phyloP scores from a whole-genome alignment of 2,888 invertebrate species.

The Tetanocera ferruginea region DNA sequence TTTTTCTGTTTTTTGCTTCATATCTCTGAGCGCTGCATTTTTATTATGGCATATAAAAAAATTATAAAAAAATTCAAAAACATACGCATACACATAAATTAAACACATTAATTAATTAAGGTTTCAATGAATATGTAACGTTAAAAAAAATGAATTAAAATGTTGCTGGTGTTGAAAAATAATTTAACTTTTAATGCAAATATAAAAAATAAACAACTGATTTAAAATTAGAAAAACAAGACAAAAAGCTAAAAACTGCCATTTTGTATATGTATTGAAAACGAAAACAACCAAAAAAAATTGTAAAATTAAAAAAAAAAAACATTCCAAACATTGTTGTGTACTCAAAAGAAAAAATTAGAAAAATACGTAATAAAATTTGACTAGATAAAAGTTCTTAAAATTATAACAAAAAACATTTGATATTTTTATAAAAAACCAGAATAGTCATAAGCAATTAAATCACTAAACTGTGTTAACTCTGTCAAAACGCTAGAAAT shows the following conservation, averaged over 20 bases:
- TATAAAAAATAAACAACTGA: slow-evolving; percentile 34
- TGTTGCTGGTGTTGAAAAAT: slow-evolving; percentile 37
- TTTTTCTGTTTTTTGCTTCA: background rate
- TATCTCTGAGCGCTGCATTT: background rate
- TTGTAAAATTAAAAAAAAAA: background rate
- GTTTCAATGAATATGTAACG: slow-evolving; percentile 25
- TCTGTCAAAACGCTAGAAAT: no score
- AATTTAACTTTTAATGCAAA: slow-evolving; percentile 5
- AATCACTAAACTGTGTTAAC: no score
- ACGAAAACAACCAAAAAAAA: slow-evolving; percentile 17
- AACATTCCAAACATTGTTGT: slow-evolving; percentile 15
- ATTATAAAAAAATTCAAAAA: background rate
- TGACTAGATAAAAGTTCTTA: background rate
- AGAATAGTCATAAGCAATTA: no score
- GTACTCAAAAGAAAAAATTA: slow-evolving; percentile 3
- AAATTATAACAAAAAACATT: slow-evolving; percentile 23
- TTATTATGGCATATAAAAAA: background rate
- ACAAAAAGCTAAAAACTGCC: slow-evolving; percentile 48
- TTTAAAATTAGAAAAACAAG: slow-evolving; percentile 28
- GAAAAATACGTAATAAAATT: background rate
- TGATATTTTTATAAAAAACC: background rate
- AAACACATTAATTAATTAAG: slow-evolving; percentile 28
- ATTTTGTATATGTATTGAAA: slow-evolving; percentile 48
- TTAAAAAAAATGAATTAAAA: slow-evolving; percentile 30
- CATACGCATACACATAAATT: background rate